A percentile compares a stretch with the other conserved stretches of the same genome.
These are phyloP conservation scores for Amniataba percoides DNA, from an alignment of 2,797 vertebrate species.

Conservation along the genomic window DNA sequence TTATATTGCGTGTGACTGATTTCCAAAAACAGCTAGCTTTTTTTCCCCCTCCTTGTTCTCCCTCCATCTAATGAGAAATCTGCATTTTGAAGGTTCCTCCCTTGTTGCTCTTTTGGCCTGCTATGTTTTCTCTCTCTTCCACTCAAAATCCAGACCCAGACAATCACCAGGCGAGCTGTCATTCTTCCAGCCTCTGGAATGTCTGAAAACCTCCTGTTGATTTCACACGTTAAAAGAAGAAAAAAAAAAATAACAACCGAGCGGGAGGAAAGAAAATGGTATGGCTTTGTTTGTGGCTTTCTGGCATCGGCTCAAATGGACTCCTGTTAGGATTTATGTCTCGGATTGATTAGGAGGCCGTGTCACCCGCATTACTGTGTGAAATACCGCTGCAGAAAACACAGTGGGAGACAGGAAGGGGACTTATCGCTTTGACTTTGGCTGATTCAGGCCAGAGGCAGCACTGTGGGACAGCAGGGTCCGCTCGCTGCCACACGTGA, in stretches of 20 bases:
- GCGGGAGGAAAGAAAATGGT: neutral
- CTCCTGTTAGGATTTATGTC: neutral
- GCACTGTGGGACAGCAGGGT: constrained; percentile 25
- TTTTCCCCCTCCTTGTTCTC: neutral
- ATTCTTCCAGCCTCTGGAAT: constrained; percentile 77
- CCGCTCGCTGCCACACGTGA: constrained; percentile 43
- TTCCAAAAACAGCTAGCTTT: constrained; percentile 4
- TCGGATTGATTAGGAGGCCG: constrained; percentile 42
- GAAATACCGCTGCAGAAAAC: constrained; percentile 31
- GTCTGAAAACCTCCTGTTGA: constrained; percentile 68
- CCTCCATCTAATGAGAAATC: constrained; percentile 49
- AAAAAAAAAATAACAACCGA: neutral
- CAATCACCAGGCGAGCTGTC: constrained; percentile 81
- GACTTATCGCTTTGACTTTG: constrained; percentile 60
- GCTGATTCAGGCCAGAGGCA: constrained; percentile 60
- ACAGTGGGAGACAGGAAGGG: constrained; percentile 52
- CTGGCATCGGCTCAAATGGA: constrained; percentile 34
- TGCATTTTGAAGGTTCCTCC: constrained; percentile 63
- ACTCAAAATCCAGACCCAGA: constrained; percentile 71
- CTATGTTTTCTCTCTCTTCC: constrained; percentile 62
- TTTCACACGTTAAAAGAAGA: constrained; percentile 50
- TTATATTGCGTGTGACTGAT: constrained; percentile 27
- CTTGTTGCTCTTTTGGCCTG: constrained; percentile 70
- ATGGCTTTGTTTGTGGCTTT: constrained; percentile 35
- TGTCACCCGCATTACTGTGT: constrained; percentile 38